These are phyloP conservation scores for Kryptopterus vitreolus DNA, from an alignment of 2,797 vertebrate species.

Conservation along the genomic window DNA sequence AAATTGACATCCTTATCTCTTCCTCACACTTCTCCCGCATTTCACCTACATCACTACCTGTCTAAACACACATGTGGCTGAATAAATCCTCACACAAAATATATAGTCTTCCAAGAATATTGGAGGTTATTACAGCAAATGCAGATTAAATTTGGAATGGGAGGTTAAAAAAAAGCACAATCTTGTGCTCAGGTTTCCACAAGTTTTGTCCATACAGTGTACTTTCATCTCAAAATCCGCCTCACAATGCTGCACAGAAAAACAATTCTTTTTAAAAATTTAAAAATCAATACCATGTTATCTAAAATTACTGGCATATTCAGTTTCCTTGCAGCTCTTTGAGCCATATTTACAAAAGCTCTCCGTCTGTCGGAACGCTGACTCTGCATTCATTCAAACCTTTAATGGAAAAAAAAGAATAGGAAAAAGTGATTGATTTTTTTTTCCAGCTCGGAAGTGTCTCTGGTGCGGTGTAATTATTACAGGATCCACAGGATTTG, in stretches of 20 bases:
- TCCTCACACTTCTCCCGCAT: too few species aligned
- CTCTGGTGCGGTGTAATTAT: conserved; percentile 67
- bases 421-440: conserved; percentile 68
- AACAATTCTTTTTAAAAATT: conserved; percentile 28
- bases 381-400: conserved; percentile 71
- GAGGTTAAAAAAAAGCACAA: too few species aligned
- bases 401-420: conserved; percentile 73
- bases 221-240: conserved; percentile 31
- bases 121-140: too few species aligned
- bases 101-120: too few species aligned
- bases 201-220: too few species aligned
- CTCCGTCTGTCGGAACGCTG: conserved; percentile 58
- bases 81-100: too few species aligned
- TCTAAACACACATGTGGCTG: too few species aligned
- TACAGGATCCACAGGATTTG: conserved; percentile 56
- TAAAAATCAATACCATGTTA: conserved; percentile 44
- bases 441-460: conserved; percentile 67
- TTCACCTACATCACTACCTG: too few species aligned
- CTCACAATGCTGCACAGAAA: conserved; percentile 28
- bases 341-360: conserved; percentile 48
- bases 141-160: too few species aligned
- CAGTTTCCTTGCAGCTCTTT: conserved; percentile 58
- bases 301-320: conserved; percentile 63
- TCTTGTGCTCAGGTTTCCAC: too few species aligned
- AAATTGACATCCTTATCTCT: too few species aligned